These are phyloP conservation scores for Drosophila erecta DNA, from an alignment of 1,140 invertebrate species.

Conservation along the genomic window DNA sequence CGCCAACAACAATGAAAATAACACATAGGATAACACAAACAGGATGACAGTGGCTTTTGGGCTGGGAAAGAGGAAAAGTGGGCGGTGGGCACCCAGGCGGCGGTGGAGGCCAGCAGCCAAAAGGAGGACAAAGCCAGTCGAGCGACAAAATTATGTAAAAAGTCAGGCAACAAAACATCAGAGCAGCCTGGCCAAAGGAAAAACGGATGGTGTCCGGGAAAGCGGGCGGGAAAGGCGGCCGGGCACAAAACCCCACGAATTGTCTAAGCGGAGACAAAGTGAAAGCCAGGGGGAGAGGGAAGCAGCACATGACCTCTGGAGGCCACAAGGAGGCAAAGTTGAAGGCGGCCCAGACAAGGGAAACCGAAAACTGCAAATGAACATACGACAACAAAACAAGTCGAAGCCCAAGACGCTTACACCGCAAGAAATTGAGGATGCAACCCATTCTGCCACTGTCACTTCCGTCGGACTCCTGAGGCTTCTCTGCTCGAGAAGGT, in stretches of 20 bases:
- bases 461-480: background rate
- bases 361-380: conserved; percentile 68
- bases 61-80: conserved; percentile 3
- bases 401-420: conserved; percentile 31
- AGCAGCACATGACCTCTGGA: conserved; percentile 53
- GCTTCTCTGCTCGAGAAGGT: background rate
- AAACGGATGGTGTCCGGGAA: conserved; percentile 1
- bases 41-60: conserved; percentile 34
- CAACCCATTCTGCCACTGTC: background rate
- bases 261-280: conserved; percentile 70
- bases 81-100: conserved; percentile 8
- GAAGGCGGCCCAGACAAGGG: conserved; percentile 43
- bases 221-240: background rate
- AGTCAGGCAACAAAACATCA: conserved; percentile 64
- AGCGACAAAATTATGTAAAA: conserved; percentile 82
- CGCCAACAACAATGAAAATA: conserved; percentile 60
- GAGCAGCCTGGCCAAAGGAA: conserved; percentile 35
- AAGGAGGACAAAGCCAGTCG: conserved; percentile 70
- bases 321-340: conserved; percentile 53
- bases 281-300: conserved; percentile 47
- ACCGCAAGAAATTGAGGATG: conserved; percentile 32
- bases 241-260: conserved; percentile 49
- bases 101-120: conserved; percentile 22
- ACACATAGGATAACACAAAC: conserved; percentile 54
- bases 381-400: conserved; percentile 59